Evolutionary conservation across 2,113 vertebrate genomes (phyloP), one percentile per base, ranked within the genome.

Genomic region (Theristicus caerulescens): DNA sequence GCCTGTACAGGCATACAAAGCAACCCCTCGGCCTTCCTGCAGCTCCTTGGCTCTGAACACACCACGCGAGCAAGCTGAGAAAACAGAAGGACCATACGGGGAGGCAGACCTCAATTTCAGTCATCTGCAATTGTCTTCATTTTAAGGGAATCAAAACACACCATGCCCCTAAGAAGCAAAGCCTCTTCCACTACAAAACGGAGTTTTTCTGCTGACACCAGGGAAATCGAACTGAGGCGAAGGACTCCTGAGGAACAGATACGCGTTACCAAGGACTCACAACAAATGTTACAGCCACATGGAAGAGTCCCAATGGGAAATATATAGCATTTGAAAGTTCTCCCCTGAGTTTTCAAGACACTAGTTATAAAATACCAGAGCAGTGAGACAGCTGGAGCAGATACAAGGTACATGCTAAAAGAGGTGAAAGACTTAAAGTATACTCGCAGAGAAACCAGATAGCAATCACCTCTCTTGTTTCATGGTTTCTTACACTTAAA

Each of bases 351-450:
- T 91, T 94, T 95, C 95, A 77, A 89, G 86, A 69, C 26, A 49
- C 19, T 57, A 89, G 84, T 93, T 96, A 89, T 76, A 89, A 82
- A 89, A 94, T 82, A 92, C 80, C 80, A 92, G 36, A 94, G 89
- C 93, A 91, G 54, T 22, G 2, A 96, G 83, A 55, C 77, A 94
- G 58, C 77, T 94, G 86, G 70, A 94, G 70, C 78, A 82, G 70
- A 88, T 61, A 84, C 57, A 82, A 92, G 80, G 44, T 90, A 82
- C 10, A 3, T 64, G 93, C 70, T 77, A 34, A 19, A 86, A 85
- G 81, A 94, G 66, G 84, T 77, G 73, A 91, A 85, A 87, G 62
- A 54, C 82, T 76, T 61, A 42, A 55, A 82, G 44, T 36, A 25
- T 5, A 26, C 20, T 65, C 49, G 61, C 1, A 1, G 59, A 77